A percentile compares a stretch with the other conserved stretches of the same genome.
Conservation (phyloP, 2,797 vertebrate species). For the Numenius phaeopus region DNA sequence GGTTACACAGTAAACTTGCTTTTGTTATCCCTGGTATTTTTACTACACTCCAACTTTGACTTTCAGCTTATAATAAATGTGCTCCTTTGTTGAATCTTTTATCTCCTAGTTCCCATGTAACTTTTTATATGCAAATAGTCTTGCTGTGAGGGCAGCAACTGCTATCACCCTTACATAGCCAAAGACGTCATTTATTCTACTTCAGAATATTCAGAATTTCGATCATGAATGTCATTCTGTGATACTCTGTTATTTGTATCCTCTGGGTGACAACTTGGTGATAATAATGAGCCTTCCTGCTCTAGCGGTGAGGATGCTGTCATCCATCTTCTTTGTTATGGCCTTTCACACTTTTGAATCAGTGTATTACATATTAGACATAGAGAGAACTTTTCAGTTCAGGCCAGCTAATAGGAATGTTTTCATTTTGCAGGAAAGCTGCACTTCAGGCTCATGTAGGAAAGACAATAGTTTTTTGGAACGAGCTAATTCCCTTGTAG, state of each 20-base stretch:
- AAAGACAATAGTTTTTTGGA: not conserved
- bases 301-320: not conserved
- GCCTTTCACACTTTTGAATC: not conserved
- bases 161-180: not conserved
- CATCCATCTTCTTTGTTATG: not conserved
- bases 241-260: not conserved
- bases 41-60: not conserved
- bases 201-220: constrained; percentile 3
- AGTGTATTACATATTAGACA: not conserved
- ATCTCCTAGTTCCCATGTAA: not conserved
- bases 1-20: not conserved
- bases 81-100: not conserved
- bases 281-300: not conserved
- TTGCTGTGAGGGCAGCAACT: not conserved
- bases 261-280: not conserved
- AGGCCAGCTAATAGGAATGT: not conserved
- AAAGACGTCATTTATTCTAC: constrained; percentile 3
- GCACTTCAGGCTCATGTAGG: not conserved
- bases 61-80: not conserved
- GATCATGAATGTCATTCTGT: not conserved
- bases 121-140: not conserved
- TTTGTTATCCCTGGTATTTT: not conserved
- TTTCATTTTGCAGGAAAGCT: not conserved
- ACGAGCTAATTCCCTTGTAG: not conserved
- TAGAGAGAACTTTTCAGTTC: not conserved